Conservation (phyloP, 2,113 vertebrate species). For the Indicator indicator region DNA sequence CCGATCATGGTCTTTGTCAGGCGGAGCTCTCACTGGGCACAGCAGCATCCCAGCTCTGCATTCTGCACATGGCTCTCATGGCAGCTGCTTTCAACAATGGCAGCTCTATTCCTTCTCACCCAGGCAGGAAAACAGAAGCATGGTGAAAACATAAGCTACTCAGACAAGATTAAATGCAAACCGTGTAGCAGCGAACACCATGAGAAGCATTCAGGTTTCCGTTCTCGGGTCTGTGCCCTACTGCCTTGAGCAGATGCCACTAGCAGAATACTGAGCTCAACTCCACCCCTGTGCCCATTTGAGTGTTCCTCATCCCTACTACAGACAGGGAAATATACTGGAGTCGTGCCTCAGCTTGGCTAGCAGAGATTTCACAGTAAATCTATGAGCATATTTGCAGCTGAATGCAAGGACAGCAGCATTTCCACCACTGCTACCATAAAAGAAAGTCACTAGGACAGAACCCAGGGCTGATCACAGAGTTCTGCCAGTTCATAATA, state of each 20-base stretch:
- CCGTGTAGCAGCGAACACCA: background rate
- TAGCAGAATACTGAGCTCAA: background rate
- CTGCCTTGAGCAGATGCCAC: background rate
- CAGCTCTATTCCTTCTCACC: background rate
- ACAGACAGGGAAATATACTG: background rate
- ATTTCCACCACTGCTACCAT: background rate
- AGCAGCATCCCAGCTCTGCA: background rate
- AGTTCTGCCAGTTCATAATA: background rate
- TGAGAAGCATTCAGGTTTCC: background rate
- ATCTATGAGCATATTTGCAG: background rate
- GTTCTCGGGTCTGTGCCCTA: background rate
- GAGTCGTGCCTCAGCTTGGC: background rate
- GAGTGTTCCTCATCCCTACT: background rate
- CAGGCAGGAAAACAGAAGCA: constrained; percentile 22
- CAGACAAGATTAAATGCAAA: constrained; percentile 1
- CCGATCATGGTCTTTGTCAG: background rate
- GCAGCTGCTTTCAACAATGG: constrained; percentile 5
- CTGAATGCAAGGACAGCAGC: background rate
- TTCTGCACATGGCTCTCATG: background rate
- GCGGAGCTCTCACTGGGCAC: background rate
- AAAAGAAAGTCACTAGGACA: background rate
- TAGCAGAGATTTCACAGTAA: background rate
- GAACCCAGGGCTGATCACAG: background rate
- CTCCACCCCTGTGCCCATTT: background rate
- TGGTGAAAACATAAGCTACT: constrained; percentile 33